Conservation (phyloP, 2,797 vertebrate genomes). For the Zenarchopterus dispar region DNA sequence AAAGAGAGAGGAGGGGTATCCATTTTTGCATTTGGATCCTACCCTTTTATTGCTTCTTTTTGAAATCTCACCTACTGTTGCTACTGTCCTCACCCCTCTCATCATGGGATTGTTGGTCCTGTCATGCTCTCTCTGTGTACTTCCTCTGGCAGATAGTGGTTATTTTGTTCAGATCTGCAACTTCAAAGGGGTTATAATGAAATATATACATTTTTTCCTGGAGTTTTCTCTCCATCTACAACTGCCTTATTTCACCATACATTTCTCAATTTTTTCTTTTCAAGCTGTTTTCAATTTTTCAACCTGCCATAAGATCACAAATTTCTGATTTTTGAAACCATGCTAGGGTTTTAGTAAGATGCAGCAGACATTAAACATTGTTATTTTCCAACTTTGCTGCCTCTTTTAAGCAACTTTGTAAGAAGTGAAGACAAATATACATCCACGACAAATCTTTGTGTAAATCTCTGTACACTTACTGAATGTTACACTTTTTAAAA, state of each 20-base stretch:
- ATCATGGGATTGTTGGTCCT: slow-evolving; percentile 17
- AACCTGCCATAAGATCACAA: slow-evolving; percentile 26
- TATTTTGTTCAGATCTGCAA: slow-evolving; percentile 51
- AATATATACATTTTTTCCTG: slow-evolving; percentile 54
- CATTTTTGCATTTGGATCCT: slow-evolving; percentile 31
- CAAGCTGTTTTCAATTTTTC: slow-evolving; percentile 28
- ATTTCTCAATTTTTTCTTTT: slow-evolving; percentile 8
- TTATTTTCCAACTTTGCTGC: slow-evolving; percentile 35
- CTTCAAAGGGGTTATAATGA: slow-evolving; percentile 50
- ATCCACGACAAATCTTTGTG: slow-evolving; percentile 16
- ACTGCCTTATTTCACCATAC: slow-evolving; percentile 8
- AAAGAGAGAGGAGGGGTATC: slow-evolving; percentile 13
- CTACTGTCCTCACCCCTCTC: slow-evolving; percentile 36
- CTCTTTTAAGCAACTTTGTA: slow-evolving; percentile 35
- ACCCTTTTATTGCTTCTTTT: slow-evolving; percentile 40
- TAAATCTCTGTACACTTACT: slow-evolving; percentile 6
- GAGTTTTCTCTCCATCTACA: slow-evolving; percentile 18
- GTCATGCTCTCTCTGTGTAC: slow-evolving; percentile 18
- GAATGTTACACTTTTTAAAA: neutral
- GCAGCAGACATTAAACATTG: slow-evolving; percentile 10
- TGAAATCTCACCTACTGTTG: slow-evolving; percentile 29
- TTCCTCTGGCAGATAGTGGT: slow-evolving; percentile 31
- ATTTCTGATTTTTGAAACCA: slow-evolving; percentile 23
- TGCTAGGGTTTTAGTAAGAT: slow-evolving; percentile 13
- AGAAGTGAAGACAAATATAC: slow-evolving; percentile 12